Conservation (phyloP, 30 jellyfish, hydroid and myxozoan genomes). For the Pelagia noctiluca region DNA sequence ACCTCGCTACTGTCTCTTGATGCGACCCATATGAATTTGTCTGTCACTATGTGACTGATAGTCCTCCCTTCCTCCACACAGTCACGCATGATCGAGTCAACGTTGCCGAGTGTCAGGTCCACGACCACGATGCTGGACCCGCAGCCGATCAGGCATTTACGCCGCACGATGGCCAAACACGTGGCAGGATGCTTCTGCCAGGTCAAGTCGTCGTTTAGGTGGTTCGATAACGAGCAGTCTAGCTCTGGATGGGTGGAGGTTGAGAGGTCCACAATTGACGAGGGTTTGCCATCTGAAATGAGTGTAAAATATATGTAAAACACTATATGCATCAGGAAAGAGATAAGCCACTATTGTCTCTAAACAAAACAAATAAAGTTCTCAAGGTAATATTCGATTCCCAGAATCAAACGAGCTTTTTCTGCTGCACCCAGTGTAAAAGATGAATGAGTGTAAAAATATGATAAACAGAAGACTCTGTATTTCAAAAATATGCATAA, state of each 20-base stretch:
- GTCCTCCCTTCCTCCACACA: constrained; percentile 46
- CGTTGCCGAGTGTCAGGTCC: constrained; percentile 56
- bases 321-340: not conserved
- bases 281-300: not conserved
- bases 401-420: too few relatives aligned
- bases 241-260: constrained; percentile 33
- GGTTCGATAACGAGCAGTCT: constrained; percentile 6
- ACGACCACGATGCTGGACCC: constrained; percentile 63
- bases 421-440: too few relatives aligned
- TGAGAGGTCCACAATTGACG: not conserved
- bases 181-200: too few relatives aligned
- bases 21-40: constrained; percentile 55
- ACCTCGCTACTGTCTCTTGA: constrained; percentile 50
- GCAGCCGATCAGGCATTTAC: constrained; percentile 48
- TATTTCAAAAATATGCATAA: too few relatives aligned
- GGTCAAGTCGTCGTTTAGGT: too few relatives aligned
- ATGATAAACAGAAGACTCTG: too few relatives aligned
- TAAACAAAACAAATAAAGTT: too few relatives aligned
- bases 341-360: not conserved
- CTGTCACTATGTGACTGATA: constrained; percentile 26
- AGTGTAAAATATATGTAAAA: not conserved
- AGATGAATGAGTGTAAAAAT: too few relatives aligned
- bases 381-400: too few relatives aligned
- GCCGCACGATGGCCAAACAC: constrained; percentile 36
- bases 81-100: constrained; percentile 14